These are phyloP conservation scores for Enteromius afrohamiltoni DNA, from an alignment of 2,797 vertebrate species.

Conservation along the genomic window DNA sequence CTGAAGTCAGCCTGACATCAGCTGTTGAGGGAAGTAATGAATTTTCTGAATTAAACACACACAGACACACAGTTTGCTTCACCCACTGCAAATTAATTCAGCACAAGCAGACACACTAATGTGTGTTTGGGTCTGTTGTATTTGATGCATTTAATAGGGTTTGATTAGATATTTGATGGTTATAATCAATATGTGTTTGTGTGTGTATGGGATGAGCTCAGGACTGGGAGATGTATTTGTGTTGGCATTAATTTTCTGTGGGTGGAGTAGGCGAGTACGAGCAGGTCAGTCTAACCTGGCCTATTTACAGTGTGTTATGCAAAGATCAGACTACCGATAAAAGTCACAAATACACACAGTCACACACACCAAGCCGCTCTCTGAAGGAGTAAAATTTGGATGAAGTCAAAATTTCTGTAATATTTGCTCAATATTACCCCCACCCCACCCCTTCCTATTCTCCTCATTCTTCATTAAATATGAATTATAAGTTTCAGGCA, in stretches of 20 bases:
- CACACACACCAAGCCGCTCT: neutral
- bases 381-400: neutral
- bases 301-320: slow-evolving; percentile 67
- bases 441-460: slow-evolving; percentile 9
- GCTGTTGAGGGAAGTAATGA: slow-evolving; percentile 47
- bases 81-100: slow-evolving; percentile 61
- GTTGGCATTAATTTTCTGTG: slow-evolving; percentile 63
- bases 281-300: slow-evolving; percentile 70
- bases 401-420: slow-evolving; percentile 32
- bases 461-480: slow-evolving; percentile 52
- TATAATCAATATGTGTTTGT: slow-evolving; percentile 13
- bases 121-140: slow-evolving; percentile 4
- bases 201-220: slow-evolving; percentile 24
- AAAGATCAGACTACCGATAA: slow-evolving; percentile 64
- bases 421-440: slow-evolving; percentile 29
- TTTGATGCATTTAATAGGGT: slow-evolving; percentile 28
- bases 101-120: slow-evolving; percentile 49
- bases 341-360: slow-evolving; percentile 22
- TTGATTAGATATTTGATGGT: slow-evolving; percentile 27
- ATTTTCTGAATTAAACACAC: slow-evolving; percentile 30
- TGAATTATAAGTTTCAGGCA: slow-evolving; percentile 51
- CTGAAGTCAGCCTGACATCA: slow-evolving; percentile 61
- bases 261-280: slow-evolving; percentile 45
- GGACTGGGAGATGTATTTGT: slow-evolving; percentile 56
- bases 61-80: slow-evolving; percentile 13